A percentile compares a stretch with the other conserved stretches of the same genome.
Conservation (phyloP, 2,888 invertebrate species). For the Cheilosia vulpina region DNA sequence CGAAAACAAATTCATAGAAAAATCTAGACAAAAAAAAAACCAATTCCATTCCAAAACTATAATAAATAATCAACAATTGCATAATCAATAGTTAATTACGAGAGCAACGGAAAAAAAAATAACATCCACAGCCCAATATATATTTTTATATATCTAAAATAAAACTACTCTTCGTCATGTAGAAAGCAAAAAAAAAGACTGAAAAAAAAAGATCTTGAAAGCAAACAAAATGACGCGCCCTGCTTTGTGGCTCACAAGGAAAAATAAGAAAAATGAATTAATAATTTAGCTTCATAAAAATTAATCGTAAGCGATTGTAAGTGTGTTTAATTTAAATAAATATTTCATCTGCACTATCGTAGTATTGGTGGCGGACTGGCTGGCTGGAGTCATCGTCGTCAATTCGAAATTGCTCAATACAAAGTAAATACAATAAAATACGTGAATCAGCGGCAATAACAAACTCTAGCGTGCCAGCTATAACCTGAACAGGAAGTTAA, state of each 20-base stretch:
- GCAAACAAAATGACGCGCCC: constrained; percentile 36
- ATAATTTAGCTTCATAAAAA: constrained; percentile 73
- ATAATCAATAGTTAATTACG: constrained; percentile 68
- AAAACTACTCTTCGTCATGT: neutral
- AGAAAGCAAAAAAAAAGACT: constrained; percentile 15
- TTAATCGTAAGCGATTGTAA: constrained; percentile 70
- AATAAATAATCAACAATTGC: constrained; percentile 64
- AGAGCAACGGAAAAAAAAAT: constrained; percentile 36
- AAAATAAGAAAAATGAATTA: constrained; percentile 70
- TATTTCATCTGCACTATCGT: constrained; percentile 51
- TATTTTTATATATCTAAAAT: constrained; percentile 19
- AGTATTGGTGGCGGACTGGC: constrained; percentile 49
- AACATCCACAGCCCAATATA: constrained; percentile 31
- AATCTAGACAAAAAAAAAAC: neutral
- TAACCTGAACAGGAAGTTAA: constrained; percentile 65
- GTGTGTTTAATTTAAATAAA: constrained; percentile 74
- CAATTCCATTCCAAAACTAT: constrained; percentile 48
- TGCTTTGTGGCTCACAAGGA: constrained; percentile 51
- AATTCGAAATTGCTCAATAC: constrained; percentile 64
- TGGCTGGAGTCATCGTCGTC: constrained; percentile 58
- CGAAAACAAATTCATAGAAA: constrained; percentile 1
- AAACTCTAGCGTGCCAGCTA: constrained; percentile 38
- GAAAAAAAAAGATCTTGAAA: constrained; percentile 28
- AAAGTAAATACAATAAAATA: constrained; percentile 61
- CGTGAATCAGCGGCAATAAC: constrained; percentile 61